Evolutionary conservation across 2,888 invertebrate species (phyloP).

Genomic region (Habroteleia sp.): DNA sequence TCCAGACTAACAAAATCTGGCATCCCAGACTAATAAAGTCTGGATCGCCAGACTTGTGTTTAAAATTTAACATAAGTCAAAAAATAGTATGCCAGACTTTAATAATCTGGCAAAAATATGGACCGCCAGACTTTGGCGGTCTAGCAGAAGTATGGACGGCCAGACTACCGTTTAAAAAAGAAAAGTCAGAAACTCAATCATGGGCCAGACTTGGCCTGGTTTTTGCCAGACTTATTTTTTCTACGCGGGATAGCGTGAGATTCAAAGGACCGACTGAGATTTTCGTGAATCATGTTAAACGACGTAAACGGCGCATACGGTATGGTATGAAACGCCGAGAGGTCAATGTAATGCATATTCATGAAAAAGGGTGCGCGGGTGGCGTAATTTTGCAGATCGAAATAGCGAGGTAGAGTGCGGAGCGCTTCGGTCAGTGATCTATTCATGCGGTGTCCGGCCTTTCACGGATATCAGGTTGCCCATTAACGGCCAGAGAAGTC

Average conservation of each 20-base stretch:
- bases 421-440: constrained; percentile 52
- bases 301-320: constrained; percentile 10
- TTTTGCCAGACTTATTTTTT: too few species aligned
- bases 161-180: too few species aligned
- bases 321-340: constrained; percentile 20
- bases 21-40: too few species aligned
- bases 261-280: constrained; percentile 16
- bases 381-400: constrained; percentile 42
- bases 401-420: constrained; percentile 22
- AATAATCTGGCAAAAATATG: too few species aligned
- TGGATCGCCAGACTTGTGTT: too few species aligned
- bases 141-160: too few species aligned
- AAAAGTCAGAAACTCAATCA: too few species aligned
- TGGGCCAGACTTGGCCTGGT: too few species aligned
- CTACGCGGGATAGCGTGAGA: not conserved
- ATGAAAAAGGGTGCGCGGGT: constrained; percentile 37
- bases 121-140: too few species aligned
- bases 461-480: constrained; percentile 80
- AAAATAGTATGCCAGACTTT: too few species aligned
- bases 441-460: constrained; percentile 71
- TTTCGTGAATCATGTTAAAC: constrained; percentile 17
- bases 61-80: too few species aligned
- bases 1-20: too few species aligned
- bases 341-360: constrained; percentile 46
- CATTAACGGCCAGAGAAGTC: constrained; percentile 78